A percentile compares a stretch with the other conserved stretches of the same genome.
phyloP scores from a whole-genome alignment of 2,888 invertebrate genomes.

The Hymenopus coronatus region DNA sequence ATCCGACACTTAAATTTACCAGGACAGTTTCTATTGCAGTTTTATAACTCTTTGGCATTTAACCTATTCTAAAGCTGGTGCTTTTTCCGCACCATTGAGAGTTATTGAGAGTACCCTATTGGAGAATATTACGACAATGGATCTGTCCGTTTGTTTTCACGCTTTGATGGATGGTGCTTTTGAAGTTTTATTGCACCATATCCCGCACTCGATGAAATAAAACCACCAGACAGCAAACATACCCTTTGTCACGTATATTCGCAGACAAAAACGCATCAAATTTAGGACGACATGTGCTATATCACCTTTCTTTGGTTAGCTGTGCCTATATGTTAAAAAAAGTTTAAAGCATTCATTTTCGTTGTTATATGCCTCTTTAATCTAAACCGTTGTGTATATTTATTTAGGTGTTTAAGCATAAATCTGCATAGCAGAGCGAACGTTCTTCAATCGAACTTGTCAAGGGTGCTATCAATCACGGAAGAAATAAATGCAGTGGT shows the following conservation, averaged over 20 bases:
- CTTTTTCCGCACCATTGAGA: too few species aligned
- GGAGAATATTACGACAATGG: background rate
- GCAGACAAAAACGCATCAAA: background rate
- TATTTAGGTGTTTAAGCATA: background rate
- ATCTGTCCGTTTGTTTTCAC: background rate
- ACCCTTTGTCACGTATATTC: background rate
- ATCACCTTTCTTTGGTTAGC: background rate
- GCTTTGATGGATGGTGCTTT: background rate
- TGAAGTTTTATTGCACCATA: background rate
- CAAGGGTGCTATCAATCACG: background rate
- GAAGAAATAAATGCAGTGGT: background rate
- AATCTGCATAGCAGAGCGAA: background rate
- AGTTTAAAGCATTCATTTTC: background rate
- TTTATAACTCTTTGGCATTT: too few species aligned
- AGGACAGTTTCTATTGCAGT: too few species aligned
- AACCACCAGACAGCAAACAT: background rate
- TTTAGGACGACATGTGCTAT: background rate
- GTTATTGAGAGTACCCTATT: too few species aligned
- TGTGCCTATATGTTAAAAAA: background rate
- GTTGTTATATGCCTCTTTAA: background rate
- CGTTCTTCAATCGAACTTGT: background rate
- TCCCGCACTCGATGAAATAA: background rate
- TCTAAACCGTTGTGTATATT: background rate
- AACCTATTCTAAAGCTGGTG: too few species aligned
- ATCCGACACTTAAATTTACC: too few species aligned